Percentiles rank a stretch among this genome's conserved stretches.
Conservation (phyloP, 1,140 invertebrate species). For the Philaenus spumarius region DNA sequence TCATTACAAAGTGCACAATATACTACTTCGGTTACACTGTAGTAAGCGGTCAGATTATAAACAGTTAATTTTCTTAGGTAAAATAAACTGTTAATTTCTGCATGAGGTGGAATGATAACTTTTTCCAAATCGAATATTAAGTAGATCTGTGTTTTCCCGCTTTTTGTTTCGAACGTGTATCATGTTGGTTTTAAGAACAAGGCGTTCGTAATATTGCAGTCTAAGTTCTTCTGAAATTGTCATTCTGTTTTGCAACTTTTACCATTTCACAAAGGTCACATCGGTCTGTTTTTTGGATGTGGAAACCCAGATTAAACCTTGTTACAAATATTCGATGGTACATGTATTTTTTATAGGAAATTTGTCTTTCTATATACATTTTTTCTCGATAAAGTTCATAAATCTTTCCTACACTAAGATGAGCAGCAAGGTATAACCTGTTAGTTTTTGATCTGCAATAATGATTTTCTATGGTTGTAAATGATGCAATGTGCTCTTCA, state of each 20-base stretch:
- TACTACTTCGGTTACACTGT: too few species aligned
- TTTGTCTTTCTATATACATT: not conserved
- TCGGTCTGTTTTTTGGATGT: constrained; percentile 12
- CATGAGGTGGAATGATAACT: constrained; percentile 13
- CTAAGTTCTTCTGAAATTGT: constrained; percentile 3
- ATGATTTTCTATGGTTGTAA: not conserved
- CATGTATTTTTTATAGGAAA: not conserved
- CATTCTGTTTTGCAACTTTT: constrained; percentile 6
- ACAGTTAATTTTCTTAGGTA: too few species aligned
- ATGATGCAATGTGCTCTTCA: not conserved
- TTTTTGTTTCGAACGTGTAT: not conserved
- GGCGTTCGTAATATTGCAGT: not conserved
- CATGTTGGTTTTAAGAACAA: constrained; percentile 7
- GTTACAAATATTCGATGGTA: constrained; percentile 1
- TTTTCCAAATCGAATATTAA: not conserved
- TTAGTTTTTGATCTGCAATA: not conserved
- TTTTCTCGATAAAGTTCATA: not conserved
- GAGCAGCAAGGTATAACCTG: not conserved
- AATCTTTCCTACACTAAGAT: not conserved
- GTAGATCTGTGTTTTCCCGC: not conserved
- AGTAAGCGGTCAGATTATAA: too few species aligned
- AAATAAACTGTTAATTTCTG: constrained; percentile 9
- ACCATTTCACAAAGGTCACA: constrained; percentile 11
- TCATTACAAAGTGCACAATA: too few species aligned
- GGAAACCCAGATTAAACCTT: constrained; percentile 13